Percentiles rank a stretch among this genome's conserved stretches.
phyloP scores from a whole-genome alignment of 2,113 vertebrate species.

The Chlorodrepanis virens region DNA sequence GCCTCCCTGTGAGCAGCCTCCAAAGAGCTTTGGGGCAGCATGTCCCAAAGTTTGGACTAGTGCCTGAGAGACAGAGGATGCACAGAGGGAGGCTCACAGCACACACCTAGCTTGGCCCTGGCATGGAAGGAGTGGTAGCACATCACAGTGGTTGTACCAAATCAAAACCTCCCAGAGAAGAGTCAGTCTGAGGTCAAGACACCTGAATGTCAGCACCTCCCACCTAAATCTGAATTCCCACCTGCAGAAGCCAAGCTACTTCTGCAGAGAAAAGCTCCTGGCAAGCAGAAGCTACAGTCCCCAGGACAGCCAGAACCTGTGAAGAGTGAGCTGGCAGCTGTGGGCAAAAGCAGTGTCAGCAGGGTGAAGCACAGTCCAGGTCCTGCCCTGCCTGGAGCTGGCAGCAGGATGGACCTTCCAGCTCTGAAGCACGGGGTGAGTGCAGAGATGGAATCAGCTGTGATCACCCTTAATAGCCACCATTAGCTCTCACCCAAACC shows the following conservation, averaged over 20 bases:
- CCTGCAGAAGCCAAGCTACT: background rate
- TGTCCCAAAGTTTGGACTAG: rapidly evolving
- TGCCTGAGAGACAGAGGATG: background rate
- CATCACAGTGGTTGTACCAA: background rate
- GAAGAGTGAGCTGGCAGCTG: background rate
- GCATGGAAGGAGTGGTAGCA: background rate
- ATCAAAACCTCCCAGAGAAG: background rate
- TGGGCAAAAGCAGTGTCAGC: background rate
- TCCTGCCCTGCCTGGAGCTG: background rate
- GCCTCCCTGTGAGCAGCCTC: background rate
- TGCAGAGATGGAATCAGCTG: background rate
- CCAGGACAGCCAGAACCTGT: background rate
- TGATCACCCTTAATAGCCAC: background rate
- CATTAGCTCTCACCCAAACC: background rate
- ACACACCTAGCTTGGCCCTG: background rate
- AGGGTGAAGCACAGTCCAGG: background rate
- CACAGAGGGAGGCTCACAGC: background rate
- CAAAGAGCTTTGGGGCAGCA: background rate
- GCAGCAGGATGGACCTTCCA: background rate
- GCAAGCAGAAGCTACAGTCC: background rate
- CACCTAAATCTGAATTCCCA: background rate
- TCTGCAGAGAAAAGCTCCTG: background rate
- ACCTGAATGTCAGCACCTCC: background rate
- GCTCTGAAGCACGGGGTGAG: background rate
- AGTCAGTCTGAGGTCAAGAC: background rate